Conservation (phyloP, 2,888 invertebrate species). For the Nomada fabriciana region DNA sequence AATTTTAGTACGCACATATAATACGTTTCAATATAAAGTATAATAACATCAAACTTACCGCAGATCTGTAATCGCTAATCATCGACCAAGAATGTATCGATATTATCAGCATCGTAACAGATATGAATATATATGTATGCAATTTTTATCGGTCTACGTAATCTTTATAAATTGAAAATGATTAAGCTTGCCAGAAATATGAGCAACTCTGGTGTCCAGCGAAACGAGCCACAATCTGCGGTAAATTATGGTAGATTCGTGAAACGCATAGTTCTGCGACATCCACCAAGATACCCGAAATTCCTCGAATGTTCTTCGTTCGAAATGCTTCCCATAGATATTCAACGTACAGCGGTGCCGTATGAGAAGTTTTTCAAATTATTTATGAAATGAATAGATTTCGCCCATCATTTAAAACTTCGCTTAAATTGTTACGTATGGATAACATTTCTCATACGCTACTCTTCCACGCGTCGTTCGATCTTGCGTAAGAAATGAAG, state of each 20-base stretch:
- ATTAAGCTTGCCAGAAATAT: neutral
- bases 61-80: no score
- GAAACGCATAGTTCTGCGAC: slow-evolving; percentile 46
- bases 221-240: slow-evolving; percentile 8
- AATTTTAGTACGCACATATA: no score
- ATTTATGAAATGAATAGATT: neutral
- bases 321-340: neutral
- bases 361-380: slow-evolving; percentile 28
- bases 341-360: neutral
- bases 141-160: no score
- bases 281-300: slow-evolving; percentile 19
- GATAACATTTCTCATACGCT: no score
- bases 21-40: no score
- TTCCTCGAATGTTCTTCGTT: slow-evolving; percentile 36
- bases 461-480: no score
- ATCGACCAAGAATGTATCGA: no score
- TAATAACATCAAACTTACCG: no score
- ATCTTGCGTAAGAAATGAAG: no score
- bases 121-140: no score
- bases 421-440: neutral
- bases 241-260: slow-evolving; percentile 37
- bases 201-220: slow-evolving; percentile 27
- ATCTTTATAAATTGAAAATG: slow-evolving; percentile 4
- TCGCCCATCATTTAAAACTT: neutral
- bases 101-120: no score